Base-by-base conservation (phyloP, 1,140 invertebrate genomes). In the Brachionus koreanus region DNA sequence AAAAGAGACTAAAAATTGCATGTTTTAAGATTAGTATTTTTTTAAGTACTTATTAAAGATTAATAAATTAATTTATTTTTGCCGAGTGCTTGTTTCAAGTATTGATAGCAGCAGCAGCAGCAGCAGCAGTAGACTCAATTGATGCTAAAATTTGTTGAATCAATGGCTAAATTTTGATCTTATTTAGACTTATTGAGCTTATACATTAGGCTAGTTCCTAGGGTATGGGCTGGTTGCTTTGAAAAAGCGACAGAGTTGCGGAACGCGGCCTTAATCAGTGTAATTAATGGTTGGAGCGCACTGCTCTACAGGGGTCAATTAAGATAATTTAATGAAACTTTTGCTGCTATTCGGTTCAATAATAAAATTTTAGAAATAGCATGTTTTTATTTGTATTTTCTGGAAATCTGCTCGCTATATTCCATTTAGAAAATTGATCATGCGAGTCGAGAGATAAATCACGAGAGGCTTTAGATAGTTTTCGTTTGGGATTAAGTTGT, bases 31-130 rank as follows among this genome's bases (percentile, higher is more conserved):
- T 33, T 37, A 65, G 33, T 33, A 65, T 65, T 33, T 65, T 65
- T 37, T 65, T 65, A 65, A 65, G 63, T 65, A 37, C 63, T 65
- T 65, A 65, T 65, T 65, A 65, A 65, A 37, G 33, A 65, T 65
- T 65, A 65, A 65, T 65, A 33, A 33, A 65, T 37, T 65, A 57
- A 57, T 57, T 57, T 5, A 19, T 9, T 23, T 19, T 57, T 57
- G 49, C 49, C 49, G 49, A 57, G 49, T 57, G 19, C 12, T 65
- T 33, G 13, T 65, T 65, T 65, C 25, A 29, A 65, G 33, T 65
- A 10, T 33, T 65, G 33, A 65, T 33, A 65, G 16, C 43, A 46
- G n/a, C 10, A 46, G n/a, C n/a, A n/a, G n/a, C n/a, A n/a, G n/a
- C n/a, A n/a, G n/a, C n/a, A 65, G 16, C 43, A 46, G n/a, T 2